Evolutionary conservation across 2,113 vertebrate genomes (phyloP).

Genomic region (Eleginops maclovinus): DNA sequence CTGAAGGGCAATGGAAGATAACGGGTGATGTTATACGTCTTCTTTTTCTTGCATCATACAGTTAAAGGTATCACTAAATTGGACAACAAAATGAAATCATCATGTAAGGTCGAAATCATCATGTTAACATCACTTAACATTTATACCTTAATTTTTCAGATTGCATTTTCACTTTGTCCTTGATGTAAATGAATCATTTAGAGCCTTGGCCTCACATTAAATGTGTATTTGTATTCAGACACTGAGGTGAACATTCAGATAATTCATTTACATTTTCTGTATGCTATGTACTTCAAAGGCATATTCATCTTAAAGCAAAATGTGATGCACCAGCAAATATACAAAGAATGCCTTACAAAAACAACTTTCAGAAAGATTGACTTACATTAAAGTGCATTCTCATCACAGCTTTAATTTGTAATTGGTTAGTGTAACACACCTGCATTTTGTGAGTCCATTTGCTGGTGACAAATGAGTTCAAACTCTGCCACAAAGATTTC

Average conservation of each 20-base stretch:
- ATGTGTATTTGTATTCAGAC: background rate
- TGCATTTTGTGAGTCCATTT: constrained; percentile 32
- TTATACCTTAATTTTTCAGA: background rate
- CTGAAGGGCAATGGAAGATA: constrained; percentile 37
- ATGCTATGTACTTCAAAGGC: constrained; percentile 6
- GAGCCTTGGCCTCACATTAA: background rate
- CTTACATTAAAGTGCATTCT: background rate
- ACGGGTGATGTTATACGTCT: background rate
- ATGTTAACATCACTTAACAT: background rate
- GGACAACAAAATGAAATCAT: background rate
- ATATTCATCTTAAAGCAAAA: constrained; percentile 7
- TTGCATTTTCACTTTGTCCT: constrained; percentile 3
- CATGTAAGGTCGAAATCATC: background rate
- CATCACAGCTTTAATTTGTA: constrained; percentile 12
- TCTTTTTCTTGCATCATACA: background rate
- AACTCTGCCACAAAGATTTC: constrained; percentile 19
- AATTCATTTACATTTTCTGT: background rate
- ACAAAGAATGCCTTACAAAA: background rate
- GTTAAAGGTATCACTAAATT: background rate
- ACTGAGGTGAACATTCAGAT: background rate
- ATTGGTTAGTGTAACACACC: constrained; percentile 29
- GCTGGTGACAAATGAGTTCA: constrained; percentile 18
- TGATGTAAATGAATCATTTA: background rate
- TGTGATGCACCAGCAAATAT: background rate
- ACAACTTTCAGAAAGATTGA: background rate